Evolutionary conservation across 2,888 invertebrate species (phyloP), one percentile per base, ranked within the genome.

Genomic region (Diarsia dahlii): DNA sequence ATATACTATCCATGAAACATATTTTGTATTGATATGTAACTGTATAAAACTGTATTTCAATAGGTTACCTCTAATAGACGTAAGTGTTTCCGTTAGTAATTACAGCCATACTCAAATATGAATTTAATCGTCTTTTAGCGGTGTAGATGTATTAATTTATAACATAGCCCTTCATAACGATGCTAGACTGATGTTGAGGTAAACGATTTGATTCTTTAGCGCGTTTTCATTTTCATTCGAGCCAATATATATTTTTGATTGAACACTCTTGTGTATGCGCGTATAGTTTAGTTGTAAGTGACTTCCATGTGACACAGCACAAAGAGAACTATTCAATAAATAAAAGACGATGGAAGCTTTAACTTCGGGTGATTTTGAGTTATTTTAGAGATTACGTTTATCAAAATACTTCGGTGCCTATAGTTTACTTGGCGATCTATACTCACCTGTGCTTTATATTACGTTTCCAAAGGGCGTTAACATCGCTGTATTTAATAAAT

Each of bases 241-340:
- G 90, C 87, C 81, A 88, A 89, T 89, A 86, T 73, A 71, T 92
- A 91, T 91, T 91, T 90, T 89, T 91, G 82, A 86, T 92, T 93
- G 90, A 86, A 89, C 90, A 91, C 87, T 91, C 88, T 91, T 90
- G 85, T 90, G 88, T 90, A 85, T 84, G 87, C 85, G 87, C 88
- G 39, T 39, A 87, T 91, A 92, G 90, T 91, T 93, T 95, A 94
- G 89, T 92, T 90, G 81, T 92, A 90, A 92, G 90, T 89, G 78
- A 95, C 95, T 96, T 95, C 95, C 96, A 94, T 89, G 90, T 89
- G 90, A 92, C 87, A 93, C 91, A 92, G 96, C 96, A 96, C 96
- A 96, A 96, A 96, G 91, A 88, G 89, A 89, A 86, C 82, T 85
- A 87, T 87, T 89, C 58, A 80, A 18, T 72, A 81, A 81, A 71